Conservation (phyloP, 2,888 invertebrate genomes). For the Esperia sulphurella region DNA sequence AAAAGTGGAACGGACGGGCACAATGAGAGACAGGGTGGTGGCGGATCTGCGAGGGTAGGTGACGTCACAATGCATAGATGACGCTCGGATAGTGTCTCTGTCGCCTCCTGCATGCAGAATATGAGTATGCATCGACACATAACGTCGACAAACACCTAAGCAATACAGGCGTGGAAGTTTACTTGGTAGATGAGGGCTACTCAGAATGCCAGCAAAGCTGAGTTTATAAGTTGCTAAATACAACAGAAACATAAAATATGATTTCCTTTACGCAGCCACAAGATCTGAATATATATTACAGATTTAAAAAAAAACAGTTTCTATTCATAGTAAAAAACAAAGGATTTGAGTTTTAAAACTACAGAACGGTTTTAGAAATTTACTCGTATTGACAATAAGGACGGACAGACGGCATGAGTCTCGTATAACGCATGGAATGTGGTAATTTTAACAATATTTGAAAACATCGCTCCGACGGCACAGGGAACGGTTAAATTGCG, state of each 20-base stretch:
- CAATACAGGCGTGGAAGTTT: not conserved
- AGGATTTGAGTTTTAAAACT: not conserved
- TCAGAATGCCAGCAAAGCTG: too few relatives aligned
- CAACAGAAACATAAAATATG: too few relatives aligned
- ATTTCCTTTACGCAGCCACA: too few relatives aligned
- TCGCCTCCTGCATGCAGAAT: conserved; percentile 14
- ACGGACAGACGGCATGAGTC: conserved; percentile 19
- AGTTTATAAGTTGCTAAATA: too few relatives aligned
- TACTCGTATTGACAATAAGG: conserved; percentile 21
- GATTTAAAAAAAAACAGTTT: too few relatives aligned
- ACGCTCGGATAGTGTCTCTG: conserved; percentile 41
- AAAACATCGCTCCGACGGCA: conserved; percentile 38
- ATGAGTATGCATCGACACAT: conserved; percentile 2
- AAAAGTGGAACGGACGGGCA: conserved; percentile 66
- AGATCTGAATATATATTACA: too few relatives aligned
- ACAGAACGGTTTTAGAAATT: conserved; percentile 14
- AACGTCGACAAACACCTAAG: not conserved
- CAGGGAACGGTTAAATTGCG: conserved; percentile 38
- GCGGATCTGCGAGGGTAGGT: conserved; percentile 38
- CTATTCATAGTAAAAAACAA: not conserved
- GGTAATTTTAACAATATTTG: conserved; percentile 46
- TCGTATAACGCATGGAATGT: conserved; percentile 40
- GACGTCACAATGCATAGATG: conserved; percentile 55
- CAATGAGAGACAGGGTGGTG: conserved; percentile 54
- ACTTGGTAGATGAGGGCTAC: not conserved